Evolutionary conservation across 2,888 invertebrate species (phyloP), one percentile per base, ranked within the genome.

Genomic region (Andrena trimmerana): DNA sequence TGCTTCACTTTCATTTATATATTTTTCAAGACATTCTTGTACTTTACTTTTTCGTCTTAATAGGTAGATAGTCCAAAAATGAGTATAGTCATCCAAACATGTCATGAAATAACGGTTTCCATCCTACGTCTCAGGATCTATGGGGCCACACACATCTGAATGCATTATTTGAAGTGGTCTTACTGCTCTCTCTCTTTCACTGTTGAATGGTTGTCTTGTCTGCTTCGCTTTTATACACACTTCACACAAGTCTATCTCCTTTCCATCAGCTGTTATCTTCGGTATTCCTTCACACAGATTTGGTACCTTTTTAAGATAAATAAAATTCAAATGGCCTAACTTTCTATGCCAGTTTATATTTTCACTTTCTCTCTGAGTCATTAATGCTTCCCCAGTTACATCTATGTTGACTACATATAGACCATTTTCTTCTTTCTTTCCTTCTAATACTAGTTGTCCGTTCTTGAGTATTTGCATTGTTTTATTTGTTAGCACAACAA

Each of bases 171-270:
- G 70, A 10, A 84, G 36, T 16, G 83, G 74, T 63, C 63, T 59
- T 1, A n/a, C 54, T 8, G 72, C 73, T 63, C 48, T 70, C 59
- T 52, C 42, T 62, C 75, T 67, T 20, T 62, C 73, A 27, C 36
- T 52, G 13, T 75, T 59, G 31, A 31, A 31, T 31, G 31, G 31
- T 31, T 31, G 31, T 5, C 31, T 36, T 36, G 59, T 66, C 27
- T 85, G 82, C 42, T 85, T 86, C 0, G 74, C 78, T n/a, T 52
- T 27, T 20, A 77, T 20, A 77, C 82, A 86, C 2, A 62, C 27
- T 42, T 73, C 67, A 52, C 82, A 84, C 5, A 29, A 20, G 31
- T 48, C 33, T 42, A 3, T n/a, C 2, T 52, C 50, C 27, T 48
- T 65, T 27, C n/a, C n/a, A 20, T 20, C 16, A 2, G 13, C 8